phyloP scores from a whole-genome alignment of 2,797 vertebrate species.

The Dryobates pubescens region DNA sequence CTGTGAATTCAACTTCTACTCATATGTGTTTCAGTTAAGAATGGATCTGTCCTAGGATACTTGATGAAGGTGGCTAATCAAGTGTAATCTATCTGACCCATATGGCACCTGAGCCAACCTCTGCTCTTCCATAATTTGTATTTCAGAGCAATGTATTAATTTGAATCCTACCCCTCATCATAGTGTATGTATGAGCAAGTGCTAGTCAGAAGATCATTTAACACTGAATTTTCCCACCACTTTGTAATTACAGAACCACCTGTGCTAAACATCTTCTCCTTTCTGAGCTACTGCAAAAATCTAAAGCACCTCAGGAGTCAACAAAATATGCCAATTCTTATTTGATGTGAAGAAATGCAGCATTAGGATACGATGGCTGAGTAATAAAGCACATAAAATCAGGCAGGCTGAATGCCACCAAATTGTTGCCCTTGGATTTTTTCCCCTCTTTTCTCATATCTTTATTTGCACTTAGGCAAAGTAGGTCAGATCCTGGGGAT shows the following conservation, averaged over 20 bases:
- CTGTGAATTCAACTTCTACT: not conserved
- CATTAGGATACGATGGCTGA: conserved; percentile 17
- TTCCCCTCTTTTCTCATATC: conserved; percentile 9
- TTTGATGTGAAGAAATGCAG: conserved; percentile 34
- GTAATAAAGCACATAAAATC: conserved; percentile 1
- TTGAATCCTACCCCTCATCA: not conserved
- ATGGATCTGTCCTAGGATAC: not conserved
- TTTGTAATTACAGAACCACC: conserved; percentile 31
- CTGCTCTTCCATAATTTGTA: not conserved
- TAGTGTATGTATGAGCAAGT: conserved; percentile 1
- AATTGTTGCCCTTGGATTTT: conserved; percentile 36
- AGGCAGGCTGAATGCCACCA: conserved; percentile 8
- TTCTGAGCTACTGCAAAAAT: conserved; percentile 42
- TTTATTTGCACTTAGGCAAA: not conserved
- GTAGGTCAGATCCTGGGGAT: not conserved
- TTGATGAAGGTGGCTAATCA: not conserved
- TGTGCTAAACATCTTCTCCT: conserved; percentile 47
- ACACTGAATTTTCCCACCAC: conserved; percentile 37
- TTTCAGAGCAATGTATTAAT: not conserved
- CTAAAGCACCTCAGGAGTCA: conserved; percentile 46
- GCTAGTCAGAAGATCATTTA: conserved; percentile 44
- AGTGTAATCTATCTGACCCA: not conserved
- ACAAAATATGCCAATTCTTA: conserved; percentile 58
- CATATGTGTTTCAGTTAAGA: not conserved
- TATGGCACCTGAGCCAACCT: not conserved